A percentile compares a stretch with the other conserved stretches of the same genome.
Evolutionary conservation across 2,888 invertebrate species (phyloP).

Genomic region (Spatulosminthurus flaviceps): DNA sequence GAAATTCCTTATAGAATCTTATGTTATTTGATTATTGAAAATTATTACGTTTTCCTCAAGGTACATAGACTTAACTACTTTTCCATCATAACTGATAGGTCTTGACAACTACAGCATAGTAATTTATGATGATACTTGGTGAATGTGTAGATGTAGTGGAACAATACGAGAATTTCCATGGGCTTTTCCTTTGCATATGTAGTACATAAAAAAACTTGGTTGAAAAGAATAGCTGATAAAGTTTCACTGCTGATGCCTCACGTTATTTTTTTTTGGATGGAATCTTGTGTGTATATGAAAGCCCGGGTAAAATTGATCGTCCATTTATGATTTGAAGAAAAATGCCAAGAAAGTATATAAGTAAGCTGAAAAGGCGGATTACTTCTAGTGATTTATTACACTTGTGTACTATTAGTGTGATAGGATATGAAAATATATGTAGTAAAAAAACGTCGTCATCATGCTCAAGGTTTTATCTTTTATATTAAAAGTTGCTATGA

Average conservation of each 20-base stretch:
- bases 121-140: constrained; percentile 7
- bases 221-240: background rate
- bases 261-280: background rate
- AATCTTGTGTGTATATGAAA: too few relatives aligned
- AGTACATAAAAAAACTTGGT: background rate
- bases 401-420: too few relatives aligned
- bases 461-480: too few relatives aligned
- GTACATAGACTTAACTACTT: background rate
- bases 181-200: too few relatives aligned
- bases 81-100: background rate
- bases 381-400: too few relatives aligned
- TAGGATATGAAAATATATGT: too few relatives aligned
- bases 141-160: background rate
- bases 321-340: constrained; percentile 18
- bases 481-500: too few relatives aligned
- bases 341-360: background rate
- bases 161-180: background rate
- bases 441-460: too few relatives aligned
- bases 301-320: background rate
- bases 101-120: constrained; percentile 12
- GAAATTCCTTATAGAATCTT: background rate
- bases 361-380: background rate
- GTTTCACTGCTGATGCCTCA: background rate
- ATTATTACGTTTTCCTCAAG: constrained; percentile 22
- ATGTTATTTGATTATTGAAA: constrained; percentile 19